These are phyloP conservation scores for Episyrphus balteatus DNA, from an alignment of 1,140 invertebrate species.

Conservation along the genomic window DNA sequence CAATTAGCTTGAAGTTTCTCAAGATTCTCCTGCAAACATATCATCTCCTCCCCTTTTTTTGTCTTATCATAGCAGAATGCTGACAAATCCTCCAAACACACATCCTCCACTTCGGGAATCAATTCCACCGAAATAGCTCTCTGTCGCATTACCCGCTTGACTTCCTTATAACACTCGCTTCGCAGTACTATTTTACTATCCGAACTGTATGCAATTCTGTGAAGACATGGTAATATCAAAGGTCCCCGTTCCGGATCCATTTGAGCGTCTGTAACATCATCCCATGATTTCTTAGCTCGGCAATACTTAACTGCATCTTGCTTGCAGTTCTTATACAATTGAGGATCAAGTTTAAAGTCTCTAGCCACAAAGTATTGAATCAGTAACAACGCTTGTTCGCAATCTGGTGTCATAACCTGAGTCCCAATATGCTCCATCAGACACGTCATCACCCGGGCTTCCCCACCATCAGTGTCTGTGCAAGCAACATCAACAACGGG, in stretches of 20 bases:
- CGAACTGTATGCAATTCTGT: slow-evolving; percentile 70
- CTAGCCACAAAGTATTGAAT: slow-evolving; percentile 95
- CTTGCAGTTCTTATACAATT: slow-evolving; percentile 75
- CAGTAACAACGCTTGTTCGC: slow-evolving; percentile 83
- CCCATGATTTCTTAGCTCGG: slow-evolving; percentile 68
- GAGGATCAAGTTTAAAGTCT: slow-evolving; percentile 87
- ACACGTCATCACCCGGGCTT: slow-evolving; percentile 80
- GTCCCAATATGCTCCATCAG: slow-evolving; percentile 85
- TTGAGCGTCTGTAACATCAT: slow-evolving; percentile 47
- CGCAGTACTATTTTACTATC: slow-evolving; percentile 52
- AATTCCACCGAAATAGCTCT: slow-evolving; percentile 85
- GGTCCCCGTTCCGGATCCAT: slow-evolving; percentile 62
- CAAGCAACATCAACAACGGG: slow-evolving; percentile 66
- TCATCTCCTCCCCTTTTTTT: slow-evolving; percentile 76
- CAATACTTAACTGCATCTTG: slow-evolving; percentile 76
- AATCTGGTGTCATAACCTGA: slow-evolving; percentile 73
- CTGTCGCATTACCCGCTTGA: slow-evolving; percentile 83
- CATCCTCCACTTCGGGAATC: slow-evolving; percentile 85
- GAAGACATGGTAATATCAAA: slow-evolving; percentile 84
- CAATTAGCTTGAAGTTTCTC: slow-evolving; percentile 45
- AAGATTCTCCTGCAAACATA: slow-evolving; percentile 85
- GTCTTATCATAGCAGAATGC: slow-evolving; percentile 72
- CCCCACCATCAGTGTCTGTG: slow-evolving; percentile 52
- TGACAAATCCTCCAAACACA: slow-evolving; percentile 77
- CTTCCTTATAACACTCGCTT: slow-evolving; percentile 55